phyloP scores from a whole-genome alignment of 2,113 vertebrate genomes.

The Istiophorus platypterus region DNA sequence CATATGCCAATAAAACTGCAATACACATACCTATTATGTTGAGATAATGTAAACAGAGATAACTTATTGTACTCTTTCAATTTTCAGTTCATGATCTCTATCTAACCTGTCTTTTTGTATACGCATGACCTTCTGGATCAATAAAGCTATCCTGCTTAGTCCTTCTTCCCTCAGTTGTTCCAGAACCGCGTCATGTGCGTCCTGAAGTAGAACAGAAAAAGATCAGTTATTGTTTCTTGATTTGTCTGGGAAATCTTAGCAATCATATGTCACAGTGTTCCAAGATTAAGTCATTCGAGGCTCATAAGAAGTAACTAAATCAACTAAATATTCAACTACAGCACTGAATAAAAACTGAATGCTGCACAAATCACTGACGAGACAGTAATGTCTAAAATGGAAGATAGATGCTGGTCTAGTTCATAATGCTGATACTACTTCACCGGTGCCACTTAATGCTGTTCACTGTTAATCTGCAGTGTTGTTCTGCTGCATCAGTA shows the following conservation, averaged over 20 bases:
- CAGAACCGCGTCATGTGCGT: slow-evolving; percentile 88
- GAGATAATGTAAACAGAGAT: slow-evolving; percentile 1
- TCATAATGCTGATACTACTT: neutral
- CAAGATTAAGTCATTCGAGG: neutral
- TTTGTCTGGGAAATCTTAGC: neutral
- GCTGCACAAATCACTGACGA: neutral
- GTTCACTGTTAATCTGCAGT: neutral
- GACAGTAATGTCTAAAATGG: neutral
- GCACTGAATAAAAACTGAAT: neutral
- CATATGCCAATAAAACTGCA: neutral
- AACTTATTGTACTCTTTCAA: neutral
- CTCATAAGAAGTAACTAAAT: neutral
- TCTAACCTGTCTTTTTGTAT: slow-evolving; percentile 91
- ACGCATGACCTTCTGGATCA: slow-evolving; percentile 91
- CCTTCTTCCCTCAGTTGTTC: slow-evolving; percentile 85
- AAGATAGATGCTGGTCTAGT: neutral
- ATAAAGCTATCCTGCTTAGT: slow-evolving; percentile 84
- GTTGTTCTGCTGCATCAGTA: neutral
- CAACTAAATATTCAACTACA: neutral
- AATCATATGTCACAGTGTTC: neutral
- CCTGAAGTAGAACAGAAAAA: slow-evolving; percentile 78
- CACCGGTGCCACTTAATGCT: neutral
- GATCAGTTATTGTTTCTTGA: neutral
- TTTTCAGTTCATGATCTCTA: neutral
- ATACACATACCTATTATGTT: neutral